Evolutionary conservation across 2,113 vertebrate genomes (phyloP), one percentile per base, ranked within the genome.

Genomic region (Orthonyx spaldingii): DNA sequence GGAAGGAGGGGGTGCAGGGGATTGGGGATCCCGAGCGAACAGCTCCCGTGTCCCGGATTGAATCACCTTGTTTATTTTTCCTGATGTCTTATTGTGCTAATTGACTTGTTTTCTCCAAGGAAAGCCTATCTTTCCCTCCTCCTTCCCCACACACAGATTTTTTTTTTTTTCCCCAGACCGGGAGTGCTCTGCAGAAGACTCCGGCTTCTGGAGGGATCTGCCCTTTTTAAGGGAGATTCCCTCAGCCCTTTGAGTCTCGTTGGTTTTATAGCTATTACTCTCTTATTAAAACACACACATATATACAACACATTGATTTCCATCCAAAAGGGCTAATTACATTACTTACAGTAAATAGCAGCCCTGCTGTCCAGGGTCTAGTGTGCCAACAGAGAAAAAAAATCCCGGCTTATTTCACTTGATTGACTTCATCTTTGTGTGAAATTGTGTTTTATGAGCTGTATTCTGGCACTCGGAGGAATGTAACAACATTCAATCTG

Each of bases 311-410:
- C 95, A 93, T 87, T 96, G 97, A 97, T 96, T 97, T 96, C 83
- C 90, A 87, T 97, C 97, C 97, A 98, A 98, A 98, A 96, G 96
- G 97, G 96, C 97, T 98, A 98, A 98, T 98, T 98, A 97, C 96
- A 96, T 98, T 97, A 98, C 97, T 98, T 97, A 98, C 97, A 98
- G 98, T 97, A 97, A 98, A 98, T 97, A 98, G 97, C 97, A 96
- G 96, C 91, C 98, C 97, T 97, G 97, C 97, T 97, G 98, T 96
- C 97, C 96, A 81, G 95, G 91, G 72, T 96, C 92, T 96, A 93
- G 81, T 90, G 91, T 95, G 97, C 97, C 97, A 98, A 96, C 94
- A 89, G 64, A 70, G 93, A 93, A 82, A 84, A 80, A 87, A 91
- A 94, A 86, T 91, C 90, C 92, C 93, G 64, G 96, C 94, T 98